Evolutionary conservation across 2,888 invertebrate genomes (phyloP), one percentile per base, ranked within the genome.

Genomic region (Leucoma salicis): DNA sequence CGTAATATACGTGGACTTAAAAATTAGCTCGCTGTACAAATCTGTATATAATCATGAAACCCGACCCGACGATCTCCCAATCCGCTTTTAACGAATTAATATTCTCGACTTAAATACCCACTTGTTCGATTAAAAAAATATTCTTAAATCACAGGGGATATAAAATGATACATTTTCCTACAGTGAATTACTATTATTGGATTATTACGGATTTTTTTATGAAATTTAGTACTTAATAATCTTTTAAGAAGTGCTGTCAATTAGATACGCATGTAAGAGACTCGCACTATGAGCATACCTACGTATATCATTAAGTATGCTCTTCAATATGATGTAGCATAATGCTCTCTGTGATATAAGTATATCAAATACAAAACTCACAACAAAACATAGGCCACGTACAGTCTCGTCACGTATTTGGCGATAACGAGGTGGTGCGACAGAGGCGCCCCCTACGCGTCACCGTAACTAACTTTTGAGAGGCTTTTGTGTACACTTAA

Each of bases 341-440:
- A 14, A 1, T 1, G 11, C 2, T 25, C 8, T 14, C 14, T 12
- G 8, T 29, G 10, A 21, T 5, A 29, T 29, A 2, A 4, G 12
- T 13, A 29, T 39, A 14, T 14, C 12, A 42, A 18, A 32, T n/a
- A 42, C 15, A 49, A 47, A 46, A 52, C 45, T 47, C 41, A 47
- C 49, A 42, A 40, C 54, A 51, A 62, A 51, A 49, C 59, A 46
- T 42, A 43, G 45, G 18, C 45, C 51, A 50, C 55, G 51, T 46
- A 47, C 48, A 64, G 64, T 66, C 67, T 42, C 46, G 54, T 69
- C 77, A 77, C 74, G 76, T 77, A 58, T 39, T 39, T 31, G 31
- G 42, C 53, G 44, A 70, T 77, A 77, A 79, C 73, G 76, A 78
- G 65, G 56, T 60, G 68, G 53, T 66, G 71, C 66, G 71, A 64